Evolutionary conservation across 2,888 invertebrate genomes (phyloP).

Genomic region (Agrotis ipsilon): DNA sequence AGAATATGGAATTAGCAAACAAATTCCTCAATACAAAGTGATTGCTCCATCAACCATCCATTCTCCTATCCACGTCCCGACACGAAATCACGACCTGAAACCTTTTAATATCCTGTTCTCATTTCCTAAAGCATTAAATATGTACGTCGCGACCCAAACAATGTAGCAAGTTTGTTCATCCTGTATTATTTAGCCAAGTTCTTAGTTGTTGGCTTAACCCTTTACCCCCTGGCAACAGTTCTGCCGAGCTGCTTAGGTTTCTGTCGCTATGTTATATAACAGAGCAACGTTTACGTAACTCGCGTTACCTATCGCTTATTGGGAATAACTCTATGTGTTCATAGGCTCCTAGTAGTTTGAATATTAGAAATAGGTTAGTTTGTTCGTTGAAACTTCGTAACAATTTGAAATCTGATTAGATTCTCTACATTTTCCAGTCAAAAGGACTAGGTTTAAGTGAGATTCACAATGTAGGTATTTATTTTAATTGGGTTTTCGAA

Average conservation of each 20-base stretch:
- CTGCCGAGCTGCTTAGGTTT: background rate
- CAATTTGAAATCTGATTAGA: slow-evolving; percentile 11
- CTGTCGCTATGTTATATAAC: slow-evolving; percentile 29
- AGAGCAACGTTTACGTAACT: slow-evolving; percentile 1
- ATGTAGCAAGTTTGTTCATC: slow-evolving; percentile 38
- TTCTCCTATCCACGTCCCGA: background rate
- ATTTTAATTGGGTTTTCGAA: slow-evolving; percentile 13
- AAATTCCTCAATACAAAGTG: background rate
- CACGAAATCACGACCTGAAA: slow-evolving; percentile 21
- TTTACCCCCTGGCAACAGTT: background rate
- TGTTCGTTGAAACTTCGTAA: slow-evolving; percentile 1
- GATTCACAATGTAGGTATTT: background rate
- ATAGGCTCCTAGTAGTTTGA: background rate
- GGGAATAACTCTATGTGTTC: background rate
- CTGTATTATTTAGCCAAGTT: slow-evolving; percentile 30
- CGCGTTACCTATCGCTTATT: background rate
- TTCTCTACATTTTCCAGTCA: slow-evolving; percentile 3
- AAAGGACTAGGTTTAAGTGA: background rate
- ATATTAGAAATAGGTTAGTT: background rate
- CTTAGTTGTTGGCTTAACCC: slow-evolving; percentile 13
- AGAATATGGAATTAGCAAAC: background rate
- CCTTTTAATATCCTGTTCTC: slow-evolving; percentile 48
- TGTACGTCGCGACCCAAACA: slow-evolving; percentile 33
- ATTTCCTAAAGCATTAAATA: slow-evolving; percentile 52
- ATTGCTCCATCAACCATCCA: background rate